phyloP scores from a whole-genome alignment of 2,888 invertebrate species.

The Platynereis dumerilii region DNA sequence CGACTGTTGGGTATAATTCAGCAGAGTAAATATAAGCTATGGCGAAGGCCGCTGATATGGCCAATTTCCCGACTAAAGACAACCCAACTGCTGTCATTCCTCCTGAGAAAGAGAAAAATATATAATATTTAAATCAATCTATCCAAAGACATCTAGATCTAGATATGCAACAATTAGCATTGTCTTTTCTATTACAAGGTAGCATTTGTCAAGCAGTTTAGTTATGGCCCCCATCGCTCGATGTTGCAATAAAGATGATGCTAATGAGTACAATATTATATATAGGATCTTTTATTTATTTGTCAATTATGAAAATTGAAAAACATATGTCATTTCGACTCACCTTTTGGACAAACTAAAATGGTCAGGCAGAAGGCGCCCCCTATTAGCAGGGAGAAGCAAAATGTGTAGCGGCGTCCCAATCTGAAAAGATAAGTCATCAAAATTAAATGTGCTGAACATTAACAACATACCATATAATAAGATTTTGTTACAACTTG shows the following conservation, averaged over 20 bases:
- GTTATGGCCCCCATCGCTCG: no score
- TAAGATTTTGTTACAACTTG: no score
- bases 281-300: no score
- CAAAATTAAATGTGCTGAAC: no score
- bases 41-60: slow-evolving; percentile 38
- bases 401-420: slow-evolving; percentile 34
- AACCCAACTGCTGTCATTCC: slow-evolving; percentile 15
- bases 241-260: no score
- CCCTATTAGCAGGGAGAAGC: slow-evolving; percentile 30
- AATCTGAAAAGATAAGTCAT: slow-evolving; percentile 25
- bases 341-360: slow-evolving; percentile 27
- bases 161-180: neutral
- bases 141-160: neutral
- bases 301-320: no score
- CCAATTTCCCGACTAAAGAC: slow-evolving; percentile 38
- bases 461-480: no score
- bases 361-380: slow-evolving; percentile 31
- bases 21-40: slow-evolving; percentile 39
- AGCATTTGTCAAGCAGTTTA: no score
- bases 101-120: slow-evolving; percentile 8
- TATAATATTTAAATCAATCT: neutral
- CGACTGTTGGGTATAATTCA: slow-evolving; percentile 40
- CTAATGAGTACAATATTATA: no score
- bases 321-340: no score
- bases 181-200: neutral